A percentile compares a stretch with the other conserved stretches of the same genome.
Evolutionary conservation across 2,113 vertebrate species (phyloP).

Genomic region (Loxodonta africana): DNA sequence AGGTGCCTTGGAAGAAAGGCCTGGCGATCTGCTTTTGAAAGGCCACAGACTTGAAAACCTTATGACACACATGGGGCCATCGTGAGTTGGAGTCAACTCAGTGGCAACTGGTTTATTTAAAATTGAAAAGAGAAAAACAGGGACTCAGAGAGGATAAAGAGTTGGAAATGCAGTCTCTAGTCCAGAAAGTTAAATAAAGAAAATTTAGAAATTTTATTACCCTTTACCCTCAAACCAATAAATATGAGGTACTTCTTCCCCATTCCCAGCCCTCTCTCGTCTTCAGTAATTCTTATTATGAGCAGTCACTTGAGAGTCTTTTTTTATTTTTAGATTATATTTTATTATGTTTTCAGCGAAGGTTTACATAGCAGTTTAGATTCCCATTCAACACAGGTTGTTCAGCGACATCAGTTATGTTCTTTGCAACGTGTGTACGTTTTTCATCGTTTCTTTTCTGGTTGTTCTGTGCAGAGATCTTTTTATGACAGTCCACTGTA

Average conservation of each 20-base stretch:
- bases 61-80: too few species aligned
- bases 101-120: not conserved
- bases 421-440: too few species aligned
- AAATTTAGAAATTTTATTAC: not conserved
- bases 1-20: not conserved
- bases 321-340: too few species aligned
- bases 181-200: not conserved
- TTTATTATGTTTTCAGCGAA: too few species aligned
- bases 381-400: too few species aligned
- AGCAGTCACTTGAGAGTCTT: accelerated
- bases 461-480: not conserved
- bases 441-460: too few species aligned
- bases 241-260: not conserved
- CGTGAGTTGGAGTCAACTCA: not conserved
- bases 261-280: accelerated
- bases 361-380: too few species aligned
- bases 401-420: not conserved
- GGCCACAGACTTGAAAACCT: not conserved
- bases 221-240: not conserved
- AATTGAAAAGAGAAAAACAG: not conserved
- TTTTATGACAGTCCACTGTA: not conserved
- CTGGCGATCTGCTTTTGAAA: not conserved
- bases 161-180: not conserved
- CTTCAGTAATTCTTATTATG: not conserved
- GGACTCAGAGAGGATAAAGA: not conserved